phyloP scores from a whole-genome alignment of 2,797 vertebrate species.

The Epinephelus awoara region DNA sequence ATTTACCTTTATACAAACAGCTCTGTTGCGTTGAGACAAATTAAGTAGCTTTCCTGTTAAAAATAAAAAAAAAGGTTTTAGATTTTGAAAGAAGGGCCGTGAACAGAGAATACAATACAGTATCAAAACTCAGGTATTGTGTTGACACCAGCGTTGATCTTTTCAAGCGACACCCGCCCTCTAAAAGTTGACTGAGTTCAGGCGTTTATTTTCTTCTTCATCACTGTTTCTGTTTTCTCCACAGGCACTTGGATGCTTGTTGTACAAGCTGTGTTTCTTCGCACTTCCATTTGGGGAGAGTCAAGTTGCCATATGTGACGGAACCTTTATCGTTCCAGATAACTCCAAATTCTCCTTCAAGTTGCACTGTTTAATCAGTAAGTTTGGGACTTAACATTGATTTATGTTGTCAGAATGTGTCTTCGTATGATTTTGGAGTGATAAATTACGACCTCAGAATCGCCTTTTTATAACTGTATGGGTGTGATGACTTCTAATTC shows the following conservation, averaged over 20 bases:
- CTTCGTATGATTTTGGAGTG: neutral
- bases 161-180: neutral
- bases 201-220: neutral
- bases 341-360: slow-evolving; percentile 93
- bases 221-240: slow-evolving; percentile 46
- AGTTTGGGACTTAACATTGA: slow-evolving; percentile 73
- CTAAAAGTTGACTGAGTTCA: neutral
- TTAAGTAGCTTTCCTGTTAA: neutral
- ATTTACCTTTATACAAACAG: too few relatives aligned
- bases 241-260: slow-evolving; percentile 98
- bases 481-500: neutral
- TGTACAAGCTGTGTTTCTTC: slow-evolving; percentile 99
- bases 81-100: neutral
- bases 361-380: slow-evolving; percentile 96
- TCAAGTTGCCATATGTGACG: slow-evolving; percentile 99
- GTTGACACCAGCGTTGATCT: neutral
- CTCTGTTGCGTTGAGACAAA: neutral
- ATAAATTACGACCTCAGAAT: neutral
- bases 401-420: neutral
- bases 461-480: neutral
- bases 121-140: neutral
- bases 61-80: neutral
- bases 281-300: slow-evolving; percentile 98
- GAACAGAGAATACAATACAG: neutral
- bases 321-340: slow-evolving; percentile 96